Conservation (phyloP, 2,113 vertebrate species). For the Phalacrocorax carbo region DNA sequence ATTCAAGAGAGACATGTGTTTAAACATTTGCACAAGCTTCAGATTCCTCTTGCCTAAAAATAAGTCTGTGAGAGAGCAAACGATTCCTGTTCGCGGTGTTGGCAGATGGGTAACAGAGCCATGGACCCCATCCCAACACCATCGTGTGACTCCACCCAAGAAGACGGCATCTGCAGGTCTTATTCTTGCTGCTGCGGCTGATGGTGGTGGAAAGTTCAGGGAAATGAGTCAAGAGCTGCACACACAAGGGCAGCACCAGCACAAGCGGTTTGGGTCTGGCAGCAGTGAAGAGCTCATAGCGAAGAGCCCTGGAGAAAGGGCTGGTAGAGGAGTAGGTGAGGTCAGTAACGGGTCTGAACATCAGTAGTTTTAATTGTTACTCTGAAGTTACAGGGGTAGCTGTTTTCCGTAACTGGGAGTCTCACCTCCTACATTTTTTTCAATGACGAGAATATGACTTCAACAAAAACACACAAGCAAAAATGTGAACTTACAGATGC, state of each 20-base stretch:
- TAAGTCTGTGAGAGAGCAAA: not conserved
- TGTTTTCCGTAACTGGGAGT: not conserved
- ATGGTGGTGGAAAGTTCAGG: not conserved
- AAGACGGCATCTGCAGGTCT: accelerated
- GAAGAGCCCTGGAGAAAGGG: not conserved
- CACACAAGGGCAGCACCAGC: not conserved
- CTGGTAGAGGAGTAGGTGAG: not conserved
- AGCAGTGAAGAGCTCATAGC: not conserved
- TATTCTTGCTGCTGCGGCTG: not conserved
- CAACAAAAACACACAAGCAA: not conserved
- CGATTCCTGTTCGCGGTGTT: not conserved
- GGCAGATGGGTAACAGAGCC: not conserved
- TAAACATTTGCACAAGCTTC: slow-evolving; percentile 43
- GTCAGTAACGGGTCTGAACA: not conserved
- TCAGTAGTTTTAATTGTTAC: not conserved
- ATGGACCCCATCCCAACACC: not conserved
- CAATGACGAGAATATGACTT: not conserved
- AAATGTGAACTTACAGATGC: not conserved
- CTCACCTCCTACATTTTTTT: not conserved
- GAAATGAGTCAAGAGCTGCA: not conserved
- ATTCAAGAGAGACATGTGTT: slow-evolving; percentile 24
- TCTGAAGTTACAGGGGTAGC: not conserved
- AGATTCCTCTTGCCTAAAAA: slow-evolving; percentile 22
- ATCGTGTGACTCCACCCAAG: not conserved
- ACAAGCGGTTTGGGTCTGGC: not conserved